A percentile compares a stretch with the other conserved stretches of the same genome.
These are phyloP conservation scores for Alitta virens DNA, from an alignment of 2,888 invertebrate genomes.

Conservation along the genomic window DNA sequence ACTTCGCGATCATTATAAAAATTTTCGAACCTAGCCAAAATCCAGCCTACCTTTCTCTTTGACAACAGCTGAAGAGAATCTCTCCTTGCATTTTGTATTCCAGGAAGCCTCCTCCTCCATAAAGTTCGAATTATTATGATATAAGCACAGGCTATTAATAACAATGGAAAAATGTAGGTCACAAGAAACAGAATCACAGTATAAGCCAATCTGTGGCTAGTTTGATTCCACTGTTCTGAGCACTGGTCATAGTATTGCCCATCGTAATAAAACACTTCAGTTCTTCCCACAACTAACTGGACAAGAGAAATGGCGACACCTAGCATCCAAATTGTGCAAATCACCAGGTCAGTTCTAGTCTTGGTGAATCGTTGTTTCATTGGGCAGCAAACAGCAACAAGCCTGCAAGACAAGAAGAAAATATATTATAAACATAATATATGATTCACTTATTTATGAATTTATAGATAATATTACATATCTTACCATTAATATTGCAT, in stretches of 20 bases:
- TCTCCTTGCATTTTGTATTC: not conserved
- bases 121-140: not conserved
- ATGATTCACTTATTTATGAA: too few relatives aligned
- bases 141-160: conserved; percentile 2
- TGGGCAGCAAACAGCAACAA: not conserved
- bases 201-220: not conserved
- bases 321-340: not conserved
- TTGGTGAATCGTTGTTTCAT: not conserved
- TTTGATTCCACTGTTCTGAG: not conserved
- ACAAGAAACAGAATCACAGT: not conserved
- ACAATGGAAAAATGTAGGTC: conserved; percentile 6
- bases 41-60: conserved; percentile 11
- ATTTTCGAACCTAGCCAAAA: too few relatives aligned
- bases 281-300: not conserved
- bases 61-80: conserved; percentile 6
- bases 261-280: not conserved
- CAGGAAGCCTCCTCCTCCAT: conserved; percentile 7
- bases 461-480: too few relatives aligned
- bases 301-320: not conserved
- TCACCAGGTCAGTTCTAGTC: not conserved
- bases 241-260: not conserved
- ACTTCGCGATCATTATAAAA: too few relatives aligned
- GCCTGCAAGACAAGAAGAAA: not conserved
- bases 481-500: too few relatives aligned
- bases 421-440: too few relatives aligned